A percentile compares a stretch with the other conserved stretches of the same genome.
phyloP scores from a whole-genome alignment of 2,888 invertebrate species.

The Fragum whitleyi region DNA sequence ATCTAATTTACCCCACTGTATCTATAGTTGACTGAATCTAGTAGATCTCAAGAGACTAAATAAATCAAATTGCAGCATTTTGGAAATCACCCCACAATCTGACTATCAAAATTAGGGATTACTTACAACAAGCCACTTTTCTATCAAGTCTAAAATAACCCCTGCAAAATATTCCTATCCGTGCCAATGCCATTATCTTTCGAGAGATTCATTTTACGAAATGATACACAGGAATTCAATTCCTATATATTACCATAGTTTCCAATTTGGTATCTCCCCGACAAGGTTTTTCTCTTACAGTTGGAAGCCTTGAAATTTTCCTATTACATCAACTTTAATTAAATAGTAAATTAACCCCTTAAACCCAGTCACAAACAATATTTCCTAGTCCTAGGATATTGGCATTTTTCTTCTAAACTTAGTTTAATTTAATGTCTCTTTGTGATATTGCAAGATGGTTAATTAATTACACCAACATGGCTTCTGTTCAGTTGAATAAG shows the following conservation, averaged over 20 bases:
- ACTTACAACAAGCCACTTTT: background rate
- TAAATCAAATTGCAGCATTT: background rate
- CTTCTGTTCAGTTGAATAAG: too few relatives aligned
- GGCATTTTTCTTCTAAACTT: too few relatives aligned
- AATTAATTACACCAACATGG: too few relatives aligned
- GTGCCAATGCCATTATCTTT: conserved; percentile 29
- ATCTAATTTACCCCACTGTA: too few relatives aligned
- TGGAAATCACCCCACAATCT: conserved; percentile 2
- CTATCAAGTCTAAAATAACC: conserved; percentile 12
- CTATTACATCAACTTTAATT: conserved; percentile 26
- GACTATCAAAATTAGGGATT: background rate
- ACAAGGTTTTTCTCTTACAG: conserved; percentile 1
- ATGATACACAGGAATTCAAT: conserved; percentile 17
- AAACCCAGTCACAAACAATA: background rate
- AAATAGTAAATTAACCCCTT: conserved; percentile 14
- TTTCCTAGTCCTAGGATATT: too few relatives aligned
- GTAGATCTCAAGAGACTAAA: too few relatives aligned
- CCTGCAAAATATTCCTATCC: conserved; percentile 6
- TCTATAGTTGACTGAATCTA: too few relatives aligned
- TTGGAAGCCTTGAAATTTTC: background rate
- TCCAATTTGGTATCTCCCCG: conserved; percentile 11
- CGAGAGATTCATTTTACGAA: conserved; percentile 5
- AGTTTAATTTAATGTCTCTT: too few relatives aligned
- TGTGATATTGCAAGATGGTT: too few relatives aligned
- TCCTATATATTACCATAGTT: conserved; percentile 19